phyloP scores from a whole-genome alignment of 2,797 vertebrate genomes.

The Arremon aurantiirostris region DNA sequence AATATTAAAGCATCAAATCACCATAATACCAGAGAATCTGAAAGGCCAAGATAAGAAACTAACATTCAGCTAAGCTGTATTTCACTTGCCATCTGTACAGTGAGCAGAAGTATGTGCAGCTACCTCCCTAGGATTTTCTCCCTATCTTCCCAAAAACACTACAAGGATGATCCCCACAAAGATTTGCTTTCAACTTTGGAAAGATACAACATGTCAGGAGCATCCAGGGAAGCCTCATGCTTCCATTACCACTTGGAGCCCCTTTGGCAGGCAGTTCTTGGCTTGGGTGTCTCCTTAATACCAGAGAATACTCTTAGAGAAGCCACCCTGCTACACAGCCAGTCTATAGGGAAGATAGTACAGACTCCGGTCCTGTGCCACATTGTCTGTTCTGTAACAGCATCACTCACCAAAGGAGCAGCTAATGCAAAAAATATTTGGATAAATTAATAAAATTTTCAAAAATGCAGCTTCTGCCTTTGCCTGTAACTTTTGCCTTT shows the following conservation, averaged over 20 bases:
- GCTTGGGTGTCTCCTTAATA: neutral
- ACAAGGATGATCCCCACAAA: neutral
- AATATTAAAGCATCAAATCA: neutral
- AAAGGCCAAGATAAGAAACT: neutral
- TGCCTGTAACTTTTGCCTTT: neutral
- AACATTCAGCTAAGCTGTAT: neutral
- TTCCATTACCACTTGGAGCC: neutral
- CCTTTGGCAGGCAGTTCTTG: neutral
- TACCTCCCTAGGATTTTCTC: neutral
- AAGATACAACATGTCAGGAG: neutral
- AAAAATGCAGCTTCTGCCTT: neutral
- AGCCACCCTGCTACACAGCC: neutral
- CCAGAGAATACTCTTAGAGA: neutral
- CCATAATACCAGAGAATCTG: neutral
- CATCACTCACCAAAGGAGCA: neutral
- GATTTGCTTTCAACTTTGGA: neutral
- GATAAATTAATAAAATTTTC: neutral
- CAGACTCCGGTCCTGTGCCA: neutral
- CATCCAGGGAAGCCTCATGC: neutral
- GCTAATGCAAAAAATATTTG: neutral
- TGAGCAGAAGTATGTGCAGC: neutral
- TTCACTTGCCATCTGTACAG: neutral
- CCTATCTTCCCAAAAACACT: neutral
- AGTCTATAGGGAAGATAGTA: neutral
- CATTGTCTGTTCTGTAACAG: neutral